phyloP scores from a whole-genome alignment of 2,888 invertebrate genomes.

The Orchestes rusci region DNA sequence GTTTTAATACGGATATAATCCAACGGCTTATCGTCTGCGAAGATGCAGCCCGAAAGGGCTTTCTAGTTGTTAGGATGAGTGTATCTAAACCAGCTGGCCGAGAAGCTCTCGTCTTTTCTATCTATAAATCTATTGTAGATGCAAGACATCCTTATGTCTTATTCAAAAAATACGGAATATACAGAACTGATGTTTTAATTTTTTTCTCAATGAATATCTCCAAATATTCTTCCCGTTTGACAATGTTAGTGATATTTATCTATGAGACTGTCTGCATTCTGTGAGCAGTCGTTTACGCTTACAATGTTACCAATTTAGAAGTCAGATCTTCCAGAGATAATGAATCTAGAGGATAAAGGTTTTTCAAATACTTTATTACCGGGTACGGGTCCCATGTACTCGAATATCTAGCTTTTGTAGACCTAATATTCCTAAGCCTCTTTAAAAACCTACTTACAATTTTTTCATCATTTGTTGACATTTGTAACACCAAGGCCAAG shows the following conservation, averaged over 20 bases:
- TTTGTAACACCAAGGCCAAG: background rate
- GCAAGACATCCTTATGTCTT: too few species aligned
- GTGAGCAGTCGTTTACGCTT: conserved; percentile 11
- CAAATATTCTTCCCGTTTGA: background rate
- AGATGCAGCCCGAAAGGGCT: too few species aligned
- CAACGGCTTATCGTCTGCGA: too few species aligned
- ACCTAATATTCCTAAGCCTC: conserved; percentile 5
- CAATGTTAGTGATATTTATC: conserved; percentile 8
- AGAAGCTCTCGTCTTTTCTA: too few species aligned
- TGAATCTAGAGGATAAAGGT: conserved; percentile 5
- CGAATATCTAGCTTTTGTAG: conserved; percentile 12
- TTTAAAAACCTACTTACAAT: background rate
- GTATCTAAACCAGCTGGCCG: too few species aligned
- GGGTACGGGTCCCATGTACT: conserved; percentile 16
- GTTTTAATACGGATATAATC: too few species aligned
- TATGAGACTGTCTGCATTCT: conserved; percentile 14
- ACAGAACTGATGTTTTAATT: conserved; percentile 12
- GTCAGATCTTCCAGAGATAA: conserved; percentile 12
- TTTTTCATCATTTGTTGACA: background rate
- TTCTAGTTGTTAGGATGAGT: too few species aligned
- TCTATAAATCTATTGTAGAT: too few species aligned
- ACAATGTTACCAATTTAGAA: conserved; percentile 9
- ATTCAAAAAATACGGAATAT: background rate
- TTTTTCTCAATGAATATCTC: conserved; percentile 15
- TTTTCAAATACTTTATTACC: conserved; percentile 14